Evolutionary conservation across 2,888 invertebrate species (phyloP).

Genomic region (Noctua fimbriata): DNA sequence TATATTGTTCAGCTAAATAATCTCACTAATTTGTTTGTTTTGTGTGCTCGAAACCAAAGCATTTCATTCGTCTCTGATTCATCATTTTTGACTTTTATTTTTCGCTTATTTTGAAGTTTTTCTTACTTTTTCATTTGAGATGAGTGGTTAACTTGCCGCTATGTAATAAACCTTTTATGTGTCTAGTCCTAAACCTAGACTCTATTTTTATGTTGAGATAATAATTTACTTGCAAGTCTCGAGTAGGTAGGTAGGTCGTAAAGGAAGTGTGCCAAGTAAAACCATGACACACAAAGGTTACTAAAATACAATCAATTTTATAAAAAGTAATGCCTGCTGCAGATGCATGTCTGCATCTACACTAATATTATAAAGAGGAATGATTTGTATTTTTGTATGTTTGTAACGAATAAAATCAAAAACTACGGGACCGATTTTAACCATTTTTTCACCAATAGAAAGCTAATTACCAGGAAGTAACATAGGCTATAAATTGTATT

Average conservation of each 20-base stretch:
- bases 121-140: conserved; percentile 5
- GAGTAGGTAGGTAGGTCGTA: background rate
- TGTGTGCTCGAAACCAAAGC: background rate
- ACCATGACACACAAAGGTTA: background rate
- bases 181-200: background rate
- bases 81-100: background rate
- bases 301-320: background rate
- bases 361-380: too few relatives aligned
- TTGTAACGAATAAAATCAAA: too few relatives aligned
- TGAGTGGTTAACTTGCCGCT: conserved; percentile 5
- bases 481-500: too few relatives aligned
- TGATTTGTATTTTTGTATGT: too few relatives aligned
- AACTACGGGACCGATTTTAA: too few relatives aligned
- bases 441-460: too few relatives aligned
- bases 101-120: background rate
- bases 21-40: conserved; percentile 16
- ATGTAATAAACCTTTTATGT: conserved; percentile 21
- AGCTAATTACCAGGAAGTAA: too few relatives aligned
- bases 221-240: conserved; percentile 3
- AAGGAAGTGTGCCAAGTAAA: background rate
- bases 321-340: background rate
- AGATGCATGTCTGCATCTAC: background rate
- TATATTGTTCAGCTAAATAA: conserved; percentile 1
- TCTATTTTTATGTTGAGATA: background rate
- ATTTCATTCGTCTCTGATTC: background rate